A percentile compares a stretch with the other conserved stretches of the same genome.
These are phyloP conservation scores for Poeciliopsis turrubarensis DNA, from an alignment of 2,113 vertebrate genomes.

Conservation along the genomic window DNA sequence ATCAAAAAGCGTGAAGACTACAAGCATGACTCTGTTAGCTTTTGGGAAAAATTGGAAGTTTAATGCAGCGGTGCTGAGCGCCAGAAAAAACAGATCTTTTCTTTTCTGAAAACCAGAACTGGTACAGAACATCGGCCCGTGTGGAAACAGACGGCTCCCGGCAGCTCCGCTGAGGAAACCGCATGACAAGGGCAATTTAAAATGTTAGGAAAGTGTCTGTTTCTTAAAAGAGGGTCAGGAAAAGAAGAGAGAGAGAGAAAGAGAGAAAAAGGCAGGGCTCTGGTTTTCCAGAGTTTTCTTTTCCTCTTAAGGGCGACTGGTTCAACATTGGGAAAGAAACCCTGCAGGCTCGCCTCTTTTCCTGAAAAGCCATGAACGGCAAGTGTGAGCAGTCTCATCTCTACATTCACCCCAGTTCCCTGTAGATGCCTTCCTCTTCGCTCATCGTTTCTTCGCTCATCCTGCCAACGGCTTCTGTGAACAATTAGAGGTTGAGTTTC, in stretches of 20 bases:
- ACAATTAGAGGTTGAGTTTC: constrained; percentile 82
- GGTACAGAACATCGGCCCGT: constrained; percentile 58
- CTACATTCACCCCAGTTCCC: constrained; percentile 47
- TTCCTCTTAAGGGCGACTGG: constrained; percentile 47
- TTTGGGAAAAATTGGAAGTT: constrained; percentile 56
- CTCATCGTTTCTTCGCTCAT: constrained; percentile 65
- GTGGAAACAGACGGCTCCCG: constrained; percentile 69
- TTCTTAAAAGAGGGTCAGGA: constrained; percentile 64
- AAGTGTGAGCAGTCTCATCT: constrained; percentile 51
- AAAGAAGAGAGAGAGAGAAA: constrained; percentile 17
- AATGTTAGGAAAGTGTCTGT: constrained; percentile 74
- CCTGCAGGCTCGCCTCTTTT: constrained; percentile 52
- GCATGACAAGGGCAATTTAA: constrained; percentile 77
- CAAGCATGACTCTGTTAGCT: constrained; percentile 51
- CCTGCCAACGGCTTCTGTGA: constrained; percentile 78
- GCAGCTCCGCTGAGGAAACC: constrained; percentile 74
- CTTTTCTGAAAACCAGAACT: constrained; percentile 61
- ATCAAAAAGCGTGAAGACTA: constrained; percentile 75
- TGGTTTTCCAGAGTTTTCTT: constrained; percentile 47
- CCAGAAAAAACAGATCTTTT: constrained; percentile 69
- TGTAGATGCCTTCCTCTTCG: constrained; percentile 66
- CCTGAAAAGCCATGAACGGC: constrained; percentile 37
- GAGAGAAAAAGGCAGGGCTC: constrained; percentile 36
- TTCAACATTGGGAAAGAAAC: constrained; percentile 72
- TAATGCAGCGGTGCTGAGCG: constrained; percentile 62